A percentile compares a stretch with the other conserved stretches of the same genome.
phyloP scores from a whole-genome alignment of 2,888 invertebrate species.

The Alloplasta piceator region DNA sequence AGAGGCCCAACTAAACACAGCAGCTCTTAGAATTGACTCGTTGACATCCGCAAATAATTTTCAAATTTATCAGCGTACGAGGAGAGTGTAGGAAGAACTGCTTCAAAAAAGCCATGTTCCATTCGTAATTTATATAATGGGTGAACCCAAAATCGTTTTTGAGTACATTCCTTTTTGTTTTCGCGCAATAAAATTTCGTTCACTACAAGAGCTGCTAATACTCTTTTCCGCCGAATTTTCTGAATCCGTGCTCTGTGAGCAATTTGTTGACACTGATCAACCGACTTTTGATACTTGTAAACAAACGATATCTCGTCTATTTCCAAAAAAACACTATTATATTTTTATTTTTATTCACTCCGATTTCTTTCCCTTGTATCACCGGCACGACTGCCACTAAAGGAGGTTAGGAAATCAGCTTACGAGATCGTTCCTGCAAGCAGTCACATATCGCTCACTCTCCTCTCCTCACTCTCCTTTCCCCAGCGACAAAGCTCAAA shows the following conservation, averaged over 20 bases:
- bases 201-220: constrained; percentile 39
- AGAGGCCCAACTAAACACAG: constrained; percentile 40
- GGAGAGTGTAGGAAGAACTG: constrained; percentile 46
- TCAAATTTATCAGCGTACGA: constrained; percentile 36
- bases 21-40: constrained; percentile 35
- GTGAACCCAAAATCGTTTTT: constrained; percentile 37
- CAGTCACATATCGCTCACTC: too few species aligned
- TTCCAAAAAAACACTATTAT: constrained; percentile 12
- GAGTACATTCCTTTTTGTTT: constrained; percentile 7
- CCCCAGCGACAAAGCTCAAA: too few species aligned
- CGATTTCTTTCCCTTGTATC: constrained; percentile 1
- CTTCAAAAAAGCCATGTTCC: constrained; percentile 50
- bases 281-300: constrained; percentile 35
- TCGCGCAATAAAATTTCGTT: constrained; percentile 29
- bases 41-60: constrained; percentile 50
- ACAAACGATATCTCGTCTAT: constrained; percentile 29
- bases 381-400: background rate
- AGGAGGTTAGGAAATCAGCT: constrained; percentile 32
- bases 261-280: constrained; percentile 41
- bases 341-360: constrained; percentile 12
- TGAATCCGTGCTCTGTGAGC: constrained; percentile 32
- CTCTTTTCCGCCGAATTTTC: constrained; percentile 33
- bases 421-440: background rate
- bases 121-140: constrained; percentile 39
- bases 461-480: too few species aligned